Conservation (phyloP, 2,797 vertebrate species). For the Hipposideros larvatus region DNA sequence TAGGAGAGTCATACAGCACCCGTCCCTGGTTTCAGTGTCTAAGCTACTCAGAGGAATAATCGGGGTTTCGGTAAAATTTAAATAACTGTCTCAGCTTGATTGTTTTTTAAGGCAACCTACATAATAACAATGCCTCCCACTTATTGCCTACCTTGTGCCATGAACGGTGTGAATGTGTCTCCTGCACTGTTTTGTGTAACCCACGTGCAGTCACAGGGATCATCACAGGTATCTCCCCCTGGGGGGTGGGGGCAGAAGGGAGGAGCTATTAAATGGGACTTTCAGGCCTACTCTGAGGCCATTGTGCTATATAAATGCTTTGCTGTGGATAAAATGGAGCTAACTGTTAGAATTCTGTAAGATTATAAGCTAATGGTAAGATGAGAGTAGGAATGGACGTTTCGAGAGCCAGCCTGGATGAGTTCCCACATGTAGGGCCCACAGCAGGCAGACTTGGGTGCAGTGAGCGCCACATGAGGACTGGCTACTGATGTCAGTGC, state of each 20-base stretch:
- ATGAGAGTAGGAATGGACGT: too few species aligned
- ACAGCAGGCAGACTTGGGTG: accelerated
- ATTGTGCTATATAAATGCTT: accelerated
- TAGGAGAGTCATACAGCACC: not conserved
- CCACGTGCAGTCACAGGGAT: too few species aligned
- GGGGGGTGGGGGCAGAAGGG: accelerated
- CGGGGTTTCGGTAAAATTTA: not conserved
- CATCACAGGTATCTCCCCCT: accelerated
- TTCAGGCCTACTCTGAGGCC: not conserved
- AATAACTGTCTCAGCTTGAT: not conserved
- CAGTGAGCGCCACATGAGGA: accelerated
- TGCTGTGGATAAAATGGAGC: not conserved
- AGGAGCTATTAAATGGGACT: not conserved
- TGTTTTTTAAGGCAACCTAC: not conserved
- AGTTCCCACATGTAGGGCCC: accelerated
- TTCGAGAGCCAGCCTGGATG: accelerated
- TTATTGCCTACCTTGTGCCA: not conserved
- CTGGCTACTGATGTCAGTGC: not conserved
- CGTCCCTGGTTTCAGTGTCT: not conserved
- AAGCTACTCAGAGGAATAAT: not conserved
- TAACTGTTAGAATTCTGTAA: not conserved
- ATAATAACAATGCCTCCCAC: accelerated
- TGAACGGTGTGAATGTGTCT: accelerated
- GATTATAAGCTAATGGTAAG: not conserved
- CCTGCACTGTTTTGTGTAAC: accelerated